Conservation (phyloP, 2,888 invertebrate genomes). For the Polymixis flavicincta region DNA sequence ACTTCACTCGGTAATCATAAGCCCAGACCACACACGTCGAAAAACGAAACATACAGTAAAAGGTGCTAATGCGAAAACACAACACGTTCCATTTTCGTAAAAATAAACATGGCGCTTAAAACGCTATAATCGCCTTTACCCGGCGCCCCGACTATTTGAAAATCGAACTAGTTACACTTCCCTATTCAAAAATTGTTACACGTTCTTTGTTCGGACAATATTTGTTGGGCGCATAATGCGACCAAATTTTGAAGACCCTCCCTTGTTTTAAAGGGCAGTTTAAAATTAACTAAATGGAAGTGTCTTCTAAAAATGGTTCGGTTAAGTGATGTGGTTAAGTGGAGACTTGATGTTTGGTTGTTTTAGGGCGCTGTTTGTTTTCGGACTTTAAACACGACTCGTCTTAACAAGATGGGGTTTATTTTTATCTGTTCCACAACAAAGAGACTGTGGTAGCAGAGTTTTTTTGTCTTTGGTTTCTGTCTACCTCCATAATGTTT, state of each 20-base stretch:
- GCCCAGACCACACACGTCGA: conserved; percentile 85
- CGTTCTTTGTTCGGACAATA: conserved; percentile 84
- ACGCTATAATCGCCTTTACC: conserved; percentile 86
- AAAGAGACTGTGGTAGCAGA: conserved; percentile 71
- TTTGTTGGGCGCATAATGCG: conserved; percentile 79
- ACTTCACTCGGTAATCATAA: conserved; percentile 57
- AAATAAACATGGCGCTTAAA: conserved; percentile 84
- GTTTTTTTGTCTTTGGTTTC: conserved; percentile 57
- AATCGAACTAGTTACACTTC: conserved; percentile 82
- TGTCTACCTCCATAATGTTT: conserved; percentile 62
- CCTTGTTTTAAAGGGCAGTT: conserved; percentile 59
- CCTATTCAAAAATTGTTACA: conserved; percentile 85
- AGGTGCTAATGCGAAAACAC: conserved; percentile 88
- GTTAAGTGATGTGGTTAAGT: conserved; percentile 88
- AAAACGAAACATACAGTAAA: conserved; percentile 86
- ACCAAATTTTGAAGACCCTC: conserved; percentile 76
- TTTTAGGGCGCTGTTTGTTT: conserved; percentile 87
- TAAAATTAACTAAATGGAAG: conserved; percentile 65
- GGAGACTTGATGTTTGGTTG: conserved; percentile 87
- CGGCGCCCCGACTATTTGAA: conserved; percentile 85
- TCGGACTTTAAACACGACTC: conserved; percentile 83
- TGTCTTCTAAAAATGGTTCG: conserved; percentile 79
- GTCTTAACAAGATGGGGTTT: conserved; percentile 85
- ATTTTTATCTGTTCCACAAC: conserved; percentile 78
- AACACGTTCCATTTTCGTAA: conserved; percentile 86